A percentile compares a stretch with the other conserved stretches of the same genome.
These are phyloP conservation scores for Bos javanicus DNA, from an alignment of 2,113 vertebrate genomes.

Conservation along the genomic window DNA sequence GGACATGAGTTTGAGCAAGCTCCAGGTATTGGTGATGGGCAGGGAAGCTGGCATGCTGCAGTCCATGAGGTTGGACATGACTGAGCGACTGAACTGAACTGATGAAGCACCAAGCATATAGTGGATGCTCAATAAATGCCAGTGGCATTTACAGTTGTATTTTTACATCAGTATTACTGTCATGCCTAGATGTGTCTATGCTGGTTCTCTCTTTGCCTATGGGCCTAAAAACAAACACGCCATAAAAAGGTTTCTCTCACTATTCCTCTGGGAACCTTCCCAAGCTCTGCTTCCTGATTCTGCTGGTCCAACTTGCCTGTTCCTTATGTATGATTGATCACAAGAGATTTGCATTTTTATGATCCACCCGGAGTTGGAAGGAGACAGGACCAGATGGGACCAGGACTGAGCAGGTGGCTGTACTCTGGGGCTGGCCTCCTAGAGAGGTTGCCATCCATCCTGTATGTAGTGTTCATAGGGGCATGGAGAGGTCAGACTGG, in stretches of 20 bases:
- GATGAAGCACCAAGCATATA: not conserved
- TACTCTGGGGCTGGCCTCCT: not conserved
- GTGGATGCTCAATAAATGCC: not conserved
- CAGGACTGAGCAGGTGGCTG: not conserved
- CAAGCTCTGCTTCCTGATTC: not conserved
- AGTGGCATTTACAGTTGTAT: not conserved
- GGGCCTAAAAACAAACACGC: not conserved
- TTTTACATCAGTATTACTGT: not conserved
- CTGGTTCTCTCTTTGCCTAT: not conserved
- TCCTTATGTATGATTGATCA: constrained; percentile 1
- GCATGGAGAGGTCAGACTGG: not conserved
- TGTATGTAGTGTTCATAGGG: not conserved
- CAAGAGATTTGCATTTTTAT: constrained; percentile 27
- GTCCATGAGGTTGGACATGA: not conserved
- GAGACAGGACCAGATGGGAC: not conserved
- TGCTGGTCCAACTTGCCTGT: not conserved
- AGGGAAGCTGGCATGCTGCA: not conserved
- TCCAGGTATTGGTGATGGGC: not conserved
- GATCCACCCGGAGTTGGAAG: not conserved
- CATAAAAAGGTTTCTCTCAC: not conserved
- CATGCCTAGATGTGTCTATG: not conserved
- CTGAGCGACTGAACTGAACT: not conserved
- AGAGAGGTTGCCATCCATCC: not conserved
- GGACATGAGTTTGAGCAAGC: not conserved
- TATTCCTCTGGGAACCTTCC: not conserved